A percentile compares a stretch with the other conserved stretches of the same genome.
Evolutionary conservation across 2,113 vertebrate species (phyloP).

Genomic region (Stigmatopora argus): DNA sequence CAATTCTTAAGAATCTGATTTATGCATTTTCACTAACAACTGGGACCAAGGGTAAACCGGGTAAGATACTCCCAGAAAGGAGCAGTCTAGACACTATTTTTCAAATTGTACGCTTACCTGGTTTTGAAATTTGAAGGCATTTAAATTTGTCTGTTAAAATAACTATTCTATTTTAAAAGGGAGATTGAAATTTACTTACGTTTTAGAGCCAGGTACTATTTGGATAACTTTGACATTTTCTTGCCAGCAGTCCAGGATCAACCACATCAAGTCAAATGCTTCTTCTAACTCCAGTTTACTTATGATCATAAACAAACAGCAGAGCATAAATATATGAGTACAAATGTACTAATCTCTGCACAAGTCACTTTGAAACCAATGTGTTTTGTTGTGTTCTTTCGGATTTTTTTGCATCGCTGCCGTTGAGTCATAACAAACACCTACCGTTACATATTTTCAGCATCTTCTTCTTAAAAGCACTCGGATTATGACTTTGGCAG

Average conservation of each 20-base stretch:
- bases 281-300: neutral
- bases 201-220: neutral
- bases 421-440: neutral
- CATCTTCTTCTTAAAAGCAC: conserved; percentile 39
- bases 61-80: too few relatives aligned
- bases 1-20: too few relatives aligned
- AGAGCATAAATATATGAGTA: neutral
- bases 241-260: neutral
- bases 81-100: too few relatives aligned
- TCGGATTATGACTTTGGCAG: conserved; percentile 24
- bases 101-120: too few relatives aligned
- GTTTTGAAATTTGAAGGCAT: too few relatives aligned
- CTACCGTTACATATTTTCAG: conserved; percentile 23
- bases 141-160: too few relatives aligned
- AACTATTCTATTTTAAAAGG: too few relatives aligned
- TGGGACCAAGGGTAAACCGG: too few relatives aligned
- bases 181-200: too few relatives aligned
- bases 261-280: neutral
- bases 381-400: conserved; percentile 1
- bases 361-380: conserved; percentile 1
- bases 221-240: neutral
- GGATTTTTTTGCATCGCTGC: conserved; percentile 13
- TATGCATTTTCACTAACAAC: too few relatives aligned
- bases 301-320: neutral
- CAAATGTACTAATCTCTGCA: conserved; percentile 10